Evolutionary conservation across 92 coral and sea anemone species (phyloP).

Genomic region (Bergia sp.): DNA sequence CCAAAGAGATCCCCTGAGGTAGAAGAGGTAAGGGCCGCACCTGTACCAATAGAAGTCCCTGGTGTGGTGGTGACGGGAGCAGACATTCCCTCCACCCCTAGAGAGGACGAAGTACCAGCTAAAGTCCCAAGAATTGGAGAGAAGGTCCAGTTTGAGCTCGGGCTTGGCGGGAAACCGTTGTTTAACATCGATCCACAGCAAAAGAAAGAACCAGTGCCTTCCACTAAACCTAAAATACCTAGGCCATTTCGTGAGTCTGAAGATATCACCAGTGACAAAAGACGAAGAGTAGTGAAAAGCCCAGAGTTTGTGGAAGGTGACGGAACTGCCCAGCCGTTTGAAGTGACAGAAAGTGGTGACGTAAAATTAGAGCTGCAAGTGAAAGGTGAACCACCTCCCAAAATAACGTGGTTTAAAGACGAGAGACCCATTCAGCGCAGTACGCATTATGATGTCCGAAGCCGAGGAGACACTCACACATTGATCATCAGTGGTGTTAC

Average conservation of each 20-base stretch:
- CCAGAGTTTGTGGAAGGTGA: conserved; percentile 49
- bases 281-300: conserved; percentile 26
- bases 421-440: conserved; percentile 45
- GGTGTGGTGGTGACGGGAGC: conserved; percentile 29
- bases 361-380: conserved; percentile 55
- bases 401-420: conserved; percentile 56
- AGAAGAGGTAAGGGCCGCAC: not conserved
- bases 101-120: conserved; percentile 37
- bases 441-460: conserved; percentile 45
- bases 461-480: conserved; percentile 66
- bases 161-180: conserved; percentile 47
- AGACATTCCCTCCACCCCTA: conserved; percentile 2
- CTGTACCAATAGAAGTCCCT: conserved; percentile 38
- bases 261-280: conserved; percentile 11
- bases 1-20: not conserved
- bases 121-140: conserved; percentile 40
- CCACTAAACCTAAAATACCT: conserved; percentile 36
- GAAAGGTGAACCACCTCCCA: conserved; percentile 55
- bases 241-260: conserved; percentile 12
- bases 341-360: conserved; percentile 50
- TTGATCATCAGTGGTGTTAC: conserved; percentile 75
- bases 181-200: conserved; percentile 60
- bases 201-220: conserved; percentile 9
- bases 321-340: conserved; percentile 35
- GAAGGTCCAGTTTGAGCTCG: conserved; percentile 38